These are phyloP conservation scores for Drosophila picticornis DNA, from an alignment of 2,888 invertebrate genomes.

Conservation along the genomic window DNA sequence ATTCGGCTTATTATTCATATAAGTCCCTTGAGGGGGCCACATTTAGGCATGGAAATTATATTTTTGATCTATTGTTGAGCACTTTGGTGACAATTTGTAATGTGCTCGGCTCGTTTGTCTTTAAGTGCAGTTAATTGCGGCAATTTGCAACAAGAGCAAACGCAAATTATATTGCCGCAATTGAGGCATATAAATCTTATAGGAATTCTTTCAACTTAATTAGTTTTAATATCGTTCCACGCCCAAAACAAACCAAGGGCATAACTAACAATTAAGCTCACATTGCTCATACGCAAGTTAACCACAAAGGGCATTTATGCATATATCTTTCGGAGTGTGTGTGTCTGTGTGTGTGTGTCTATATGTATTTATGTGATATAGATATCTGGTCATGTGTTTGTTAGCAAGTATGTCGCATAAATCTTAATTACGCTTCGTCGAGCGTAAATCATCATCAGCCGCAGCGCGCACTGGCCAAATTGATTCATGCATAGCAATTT, in stretches of 20 bases:
- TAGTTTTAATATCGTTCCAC: constrained; percentile 68
- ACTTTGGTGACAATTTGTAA: constrained; percentile 40
- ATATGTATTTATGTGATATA: neutral
- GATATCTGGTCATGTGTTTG: constrained; percentile 39
- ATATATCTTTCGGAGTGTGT: constrained; percentile 2
- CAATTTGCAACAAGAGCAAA: constrained; percentile 62
- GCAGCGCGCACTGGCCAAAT: constrained; percentile 55
- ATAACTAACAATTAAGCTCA: constrained; percentile 76
- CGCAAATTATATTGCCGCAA: constrained; percentile 58
- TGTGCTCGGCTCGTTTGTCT: constrained; percentile 52
- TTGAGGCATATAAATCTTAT: constrained; percentile 69
- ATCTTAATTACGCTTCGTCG: constrained; percentile 80
- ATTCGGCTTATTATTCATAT: constrained; percentile 20
- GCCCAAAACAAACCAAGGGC: constrained; percentile 49
- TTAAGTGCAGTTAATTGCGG: constrained; percentile 78
- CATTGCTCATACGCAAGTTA: constrained; percentile 46
- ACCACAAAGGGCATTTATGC: constrained; percentile 31
- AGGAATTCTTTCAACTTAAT: constrained; percentile 76
- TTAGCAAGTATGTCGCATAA: constrained; percentile 64
- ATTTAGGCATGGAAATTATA: neutral
- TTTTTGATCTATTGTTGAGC: constrained; percentile 36
- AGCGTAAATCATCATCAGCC: constrained; percentile 81
- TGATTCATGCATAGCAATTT: constrained; percentile 66
- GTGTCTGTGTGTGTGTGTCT: neutral
- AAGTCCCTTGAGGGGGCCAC: neutral